A percentile compares a stretch with the other conserved stretches of the same genome.
phyloP scores from a whole-genome alignment of 2,797 vertebrate species.

The Catamblyrhynchus diadema region DNA sequence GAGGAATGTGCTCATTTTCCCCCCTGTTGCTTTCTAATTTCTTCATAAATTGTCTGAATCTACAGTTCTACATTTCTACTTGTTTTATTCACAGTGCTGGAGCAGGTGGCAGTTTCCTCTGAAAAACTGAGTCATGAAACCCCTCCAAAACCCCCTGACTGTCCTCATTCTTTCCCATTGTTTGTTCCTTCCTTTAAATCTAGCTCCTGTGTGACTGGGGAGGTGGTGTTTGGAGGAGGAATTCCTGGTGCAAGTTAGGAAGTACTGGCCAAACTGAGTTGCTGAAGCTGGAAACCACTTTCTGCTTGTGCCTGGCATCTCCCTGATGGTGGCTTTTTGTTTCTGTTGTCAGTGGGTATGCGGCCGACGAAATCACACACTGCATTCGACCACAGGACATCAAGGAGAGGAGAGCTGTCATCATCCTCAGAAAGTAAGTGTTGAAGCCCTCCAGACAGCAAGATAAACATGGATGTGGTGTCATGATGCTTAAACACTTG shows the following conservation, averaged over 20 bases:
- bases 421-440: conserved; percentile 97
- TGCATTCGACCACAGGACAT: conserved; percentile 99
- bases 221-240: background rate
- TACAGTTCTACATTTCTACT: background rate
- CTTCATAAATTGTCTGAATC: background rate
- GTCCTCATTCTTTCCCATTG: background rate
- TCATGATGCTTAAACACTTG: background rate
- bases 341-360: conserved; percentile 86
- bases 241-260: background rate
- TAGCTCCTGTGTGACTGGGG: background rate
- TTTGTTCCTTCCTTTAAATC: background rate
- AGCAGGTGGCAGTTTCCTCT: background rate
- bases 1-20: background rate
- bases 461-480: background rate
- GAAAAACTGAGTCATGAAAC: background rate
- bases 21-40: background rate
- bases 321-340: conserved; percentile 4
- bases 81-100: background rate
- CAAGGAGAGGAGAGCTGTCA: conserved; percentile 93
- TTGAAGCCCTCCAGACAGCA: background rate
- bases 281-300: background rate
- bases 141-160: background rate
- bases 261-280: background rate
- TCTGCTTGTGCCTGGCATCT: background rate
- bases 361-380: conserved; percentile 97